Evolutionary conservation across 2,113 vertebrate species (phyloP).

Genomic region (Phasianus colchicus): DNA sequence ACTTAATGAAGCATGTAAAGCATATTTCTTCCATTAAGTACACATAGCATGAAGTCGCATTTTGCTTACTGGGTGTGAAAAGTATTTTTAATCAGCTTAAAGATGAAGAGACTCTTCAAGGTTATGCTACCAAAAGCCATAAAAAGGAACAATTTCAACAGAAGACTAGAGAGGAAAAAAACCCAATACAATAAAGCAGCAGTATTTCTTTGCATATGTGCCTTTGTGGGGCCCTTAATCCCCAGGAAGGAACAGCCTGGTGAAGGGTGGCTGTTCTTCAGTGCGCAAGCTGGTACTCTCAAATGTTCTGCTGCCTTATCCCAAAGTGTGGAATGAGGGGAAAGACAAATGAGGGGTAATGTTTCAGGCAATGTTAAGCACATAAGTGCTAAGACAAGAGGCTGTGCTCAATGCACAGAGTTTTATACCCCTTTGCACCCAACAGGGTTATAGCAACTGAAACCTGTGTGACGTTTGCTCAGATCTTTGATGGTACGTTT

Average conservation of each 20-base stretch:
- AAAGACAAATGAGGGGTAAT: not conserved
- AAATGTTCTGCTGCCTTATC: not conserved
- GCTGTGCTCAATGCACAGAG: rapidly evolving
- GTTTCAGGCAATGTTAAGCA: not conserved
- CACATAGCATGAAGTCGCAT: slow-evolving; percentile 69
- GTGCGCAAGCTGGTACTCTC: not conserved
- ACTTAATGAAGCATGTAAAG: slow-evolving; percentile 80
- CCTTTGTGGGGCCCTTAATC: slow-evolving; percentile 15
- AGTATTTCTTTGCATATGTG: slow-evolving; percentile 14
- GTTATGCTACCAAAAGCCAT: slow-evolving; percentile 75
- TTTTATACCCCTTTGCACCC: not conserved
- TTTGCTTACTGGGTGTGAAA: slow-evolving; percentile 75
- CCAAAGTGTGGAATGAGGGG: not conserved
- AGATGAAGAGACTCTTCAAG: slow-evolving; percentile 72
- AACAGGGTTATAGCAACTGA: no score
- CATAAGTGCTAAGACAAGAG: not conserved
- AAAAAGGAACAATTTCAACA: slow-evolving; percentile 47
- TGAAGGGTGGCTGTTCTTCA: not conserved
- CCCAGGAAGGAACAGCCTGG: not conserved
- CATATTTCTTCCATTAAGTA: slow-evolving; percentile 79
- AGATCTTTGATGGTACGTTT: not conserved
- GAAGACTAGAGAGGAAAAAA: slow-evolving; percentile 24
- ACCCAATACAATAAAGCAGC: not conserved
- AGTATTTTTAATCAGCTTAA: slow-evolving; percentile 78
- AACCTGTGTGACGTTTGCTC: not conserved